These are phyloP conservation scores for Pelosia muscerda DNA, from an alignment of 2,888 invertebrate genomes.

Conservation along the genomic window DNA sequence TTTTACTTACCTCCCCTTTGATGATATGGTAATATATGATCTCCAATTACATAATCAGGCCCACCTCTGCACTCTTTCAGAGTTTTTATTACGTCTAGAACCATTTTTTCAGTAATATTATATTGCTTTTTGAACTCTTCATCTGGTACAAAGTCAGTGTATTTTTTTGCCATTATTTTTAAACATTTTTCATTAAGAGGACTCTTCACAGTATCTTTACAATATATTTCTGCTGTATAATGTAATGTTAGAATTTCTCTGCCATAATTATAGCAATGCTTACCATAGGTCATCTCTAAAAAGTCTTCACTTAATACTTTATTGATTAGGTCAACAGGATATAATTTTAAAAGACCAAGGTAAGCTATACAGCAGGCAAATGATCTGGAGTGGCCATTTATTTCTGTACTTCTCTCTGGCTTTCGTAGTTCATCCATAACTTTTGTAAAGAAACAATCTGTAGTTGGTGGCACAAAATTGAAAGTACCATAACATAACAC, in stretches of 20 bases:
- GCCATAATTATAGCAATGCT: constrained; percentile 75
- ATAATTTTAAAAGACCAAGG: constrained; percentile 85
- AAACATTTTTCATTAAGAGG: constrained; percentile 80
- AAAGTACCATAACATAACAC: constrained; percentile 88
- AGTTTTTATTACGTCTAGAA: constrained; percentile 86
- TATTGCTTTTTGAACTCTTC: constrained; percentile 81
- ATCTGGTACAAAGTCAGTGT: constrained; percentile 87
- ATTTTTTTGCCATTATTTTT: constrained; percentile 86
- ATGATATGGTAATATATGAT: constrained; percentile 90
- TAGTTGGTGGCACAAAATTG: constrained; percentile 84
- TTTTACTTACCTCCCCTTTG: constrained; percentile 85
- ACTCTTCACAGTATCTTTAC: constrained; percentile 86
- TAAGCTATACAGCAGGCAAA: constrained; percentile 88
- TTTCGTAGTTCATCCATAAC: constrained; percentile 82
- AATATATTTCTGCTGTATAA: constrained; percentile 87
- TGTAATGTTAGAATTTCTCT: constrained; percentile 89
- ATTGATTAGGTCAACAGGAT: constrained; percentile 87
- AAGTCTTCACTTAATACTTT: constrained; percentile 87
- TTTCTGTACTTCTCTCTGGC: constrained; percentile 85
- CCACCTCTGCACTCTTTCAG: constrained; percentile 82
- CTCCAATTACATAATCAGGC: constrained; percentile 75
- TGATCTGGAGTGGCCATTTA: constrained; percentile 86
- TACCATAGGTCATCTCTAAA: constrained; percentile 85
- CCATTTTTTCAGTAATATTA: constrained; percentile 86
- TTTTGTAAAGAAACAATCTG: constrained; percentile 70